Evolutionary conservation across 2,888 invertebrate species (phyloP).

Genomic region (Branchipolynoe longqiensis): DNA sequence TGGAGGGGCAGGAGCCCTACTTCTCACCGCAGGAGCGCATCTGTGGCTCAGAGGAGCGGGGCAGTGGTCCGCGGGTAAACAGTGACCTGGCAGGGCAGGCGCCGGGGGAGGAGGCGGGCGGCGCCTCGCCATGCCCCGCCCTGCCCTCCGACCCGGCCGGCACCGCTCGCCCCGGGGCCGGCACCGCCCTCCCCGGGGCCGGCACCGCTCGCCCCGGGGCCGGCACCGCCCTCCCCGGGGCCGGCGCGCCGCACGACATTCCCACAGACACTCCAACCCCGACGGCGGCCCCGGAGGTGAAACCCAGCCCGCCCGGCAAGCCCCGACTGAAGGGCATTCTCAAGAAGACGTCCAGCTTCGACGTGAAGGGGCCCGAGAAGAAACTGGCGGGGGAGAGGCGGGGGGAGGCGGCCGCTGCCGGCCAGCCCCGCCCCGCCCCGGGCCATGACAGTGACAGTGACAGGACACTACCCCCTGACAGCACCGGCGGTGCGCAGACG

Average conservation of each 20-base stretch:
- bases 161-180: neutral
- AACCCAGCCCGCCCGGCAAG: neutral
- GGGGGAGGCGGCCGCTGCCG: too few relatives aligned
- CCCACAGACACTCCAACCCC: neutral
- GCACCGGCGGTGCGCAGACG: neutral
- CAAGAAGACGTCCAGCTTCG: neutral
- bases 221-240: neutral
- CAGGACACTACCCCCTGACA: too few relatives aligned
- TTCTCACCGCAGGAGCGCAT: too few relatives aligned
- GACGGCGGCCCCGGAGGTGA: neutral
- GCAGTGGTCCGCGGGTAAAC: too few relatives aligned
- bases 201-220: neutral
- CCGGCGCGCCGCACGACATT: neutral
- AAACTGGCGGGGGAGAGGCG: too few relatives aligned
- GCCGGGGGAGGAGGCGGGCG: too few relatives aligned
- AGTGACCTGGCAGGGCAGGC: too few relatives aligned
- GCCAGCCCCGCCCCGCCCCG: too few relatives aligned
- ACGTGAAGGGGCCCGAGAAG: constrained; percentile 17
- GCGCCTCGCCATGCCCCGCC: neutral
- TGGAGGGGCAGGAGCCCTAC: too few relatives aligned
- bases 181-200: neutral
- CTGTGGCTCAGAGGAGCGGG: too few relatives aligned
- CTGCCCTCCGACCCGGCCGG: neutral
- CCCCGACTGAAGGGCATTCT: constrained; percentile 17
- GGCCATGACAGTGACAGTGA: too few relatives aligned